phyloP scores from a whole-genome alignment of 1,140 invertebrate species.

The Sminthurinus signatus region DNA sequence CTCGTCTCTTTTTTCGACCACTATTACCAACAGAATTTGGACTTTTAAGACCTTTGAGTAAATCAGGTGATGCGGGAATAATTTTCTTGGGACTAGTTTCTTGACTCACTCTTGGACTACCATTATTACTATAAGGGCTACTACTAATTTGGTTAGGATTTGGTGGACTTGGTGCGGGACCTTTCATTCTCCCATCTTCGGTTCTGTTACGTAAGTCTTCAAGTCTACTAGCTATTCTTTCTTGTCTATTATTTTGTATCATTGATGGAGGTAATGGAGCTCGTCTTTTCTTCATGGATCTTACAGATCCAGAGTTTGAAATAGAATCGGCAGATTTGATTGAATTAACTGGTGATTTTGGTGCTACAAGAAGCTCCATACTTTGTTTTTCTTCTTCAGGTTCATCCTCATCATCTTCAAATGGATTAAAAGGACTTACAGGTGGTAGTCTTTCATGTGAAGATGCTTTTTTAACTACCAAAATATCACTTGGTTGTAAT shows the following conservation, averaged over 20 bases:
- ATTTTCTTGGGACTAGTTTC: constrained; percentile 25
- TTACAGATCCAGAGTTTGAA: constrained; percentile 19
- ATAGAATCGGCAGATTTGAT: neutral
- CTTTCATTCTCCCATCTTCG: no score
- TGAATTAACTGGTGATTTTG: neutral
- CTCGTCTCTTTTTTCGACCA: constrained; percentile 40
- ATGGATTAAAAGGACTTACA: constrained; percentile 38
- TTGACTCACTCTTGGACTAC: neutral
- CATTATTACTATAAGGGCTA: neutral
- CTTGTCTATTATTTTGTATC: constrained; percentile 41
- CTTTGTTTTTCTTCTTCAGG: constrained; percentile 12
- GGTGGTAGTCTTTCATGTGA: constrained; percentile 1
- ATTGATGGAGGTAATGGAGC: constrained; percentile 53
- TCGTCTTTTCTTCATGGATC: constrained; percentile 49
- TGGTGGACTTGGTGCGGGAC: constrained; percentile 40
- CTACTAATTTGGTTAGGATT: no score
- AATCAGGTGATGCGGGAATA: constrained; percentile 28
- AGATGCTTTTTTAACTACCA: neutral
- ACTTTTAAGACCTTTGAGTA: constrained; percentile 23
- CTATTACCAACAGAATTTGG: no score
- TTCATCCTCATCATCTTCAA: constrained; percentile 55
- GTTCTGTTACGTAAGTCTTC: constrained; percentile 21
- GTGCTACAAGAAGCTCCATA: constrained; percentile 17
- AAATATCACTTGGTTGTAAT: neutral
- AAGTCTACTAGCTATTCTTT: constrained; percentile 10